Evolutionary conservation across 2,888 invertebrate species (phyloP), one percentile per base, ranked within the genome.

Genomic region (Pristionchus entomophagus): DNA sequence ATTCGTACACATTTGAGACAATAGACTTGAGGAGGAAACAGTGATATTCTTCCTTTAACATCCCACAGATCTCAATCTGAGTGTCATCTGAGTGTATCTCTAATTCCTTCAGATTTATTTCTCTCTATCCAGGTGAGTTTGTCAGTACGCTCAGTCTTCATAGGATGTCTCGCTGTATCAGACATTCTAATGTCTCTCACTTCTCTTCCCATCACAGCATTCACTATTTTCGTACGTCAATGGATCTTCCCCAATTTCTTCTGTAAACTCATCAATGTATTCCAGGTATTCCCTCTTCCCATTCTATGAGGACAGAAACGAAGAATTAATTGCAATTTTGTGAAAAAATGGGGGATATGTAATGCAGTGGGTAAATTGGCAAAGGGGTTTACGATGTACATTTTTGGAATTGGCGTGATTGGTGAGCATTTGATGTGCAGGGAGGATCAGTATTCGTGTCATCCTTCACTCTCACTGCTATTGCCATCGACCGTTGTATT

Each of bases 361-460:
- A 62, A 10, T 29, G 10, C 26, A n/a, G 65, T 14, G 10, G n/a
- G 10, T 65, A 10, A 26, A 26, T 19, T 65, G 14, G n/a, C 65
- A 14, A n/a, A n/a, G n/a, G n/a, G n/a, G n/a, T n/a, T n/a, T n/a
- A n/a, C n/a, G n/a, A n/a, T n/a, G n/a, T n/a, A n/a, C n/a, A n/a
- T n/a, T n/a, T n/a, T n/a, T n/a, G n/a, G n/a, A n/a, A n/a, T n/a
- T n/a, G n/a, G n/a, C n/a, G n/a, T n/a, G n/a, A n/a, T n/a, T n/a
- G n/a, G n/a, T n/a, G n/a, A n/a, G n/a, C n/a, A n/a, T 32, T 45
- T 12, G 17, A 5, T 14, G 88, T 92, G 80, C 85, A 93, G 91
- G 93, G 92, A 78, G 92, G 92, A 22, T 91, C 91, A 53, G 90
- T 93, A 32, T 93, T 93, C 84, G 92, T 93, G 29, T 92, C 92